Base-by-base conservation (phyloP, 2,888 invertebrate species). In the Furcula furcula region DNA sequence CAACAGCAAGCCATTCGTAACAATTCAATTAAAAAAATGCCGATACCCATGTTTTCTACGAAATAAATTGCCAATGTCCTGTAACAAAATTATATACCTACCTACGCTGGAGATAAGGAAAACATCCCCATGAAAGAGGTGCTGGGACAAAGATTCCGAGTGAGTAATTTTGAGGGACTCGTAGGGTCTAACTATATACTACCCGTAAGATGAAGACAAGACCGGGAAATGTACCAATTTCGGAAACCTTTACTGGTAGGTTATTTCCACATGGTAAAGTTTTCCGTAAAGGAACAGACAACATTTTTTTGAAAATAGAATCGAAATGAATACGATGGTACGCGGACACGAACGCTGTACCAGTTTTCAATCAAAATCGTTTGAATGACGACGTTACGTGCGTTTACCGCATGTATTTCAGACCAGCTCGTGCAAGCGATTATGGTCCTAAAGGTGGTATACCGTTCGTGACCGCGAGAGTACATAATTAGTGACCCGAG, bases 101-200 rank as follows among this genome's bases (percentile, higher is more conserved):
- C 6, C 16, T 16, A 16, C 29, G 41, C 35, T 27, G 30, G 34
- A 50, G 51, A 55, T 54, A 60, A 55, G 46, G 40, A 60, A 49
- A 64, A 56, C 55, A 54, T 59, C 45, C 45, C 36, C 39, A 31
- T 40, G 38, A 49, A 45, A 49, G 36, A 37, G 40, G 40, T 38
- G 40, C 30, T 29, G 38, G 46, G 46, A 54, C 55, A 61, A 67
- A 59, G 45, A 53, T 36, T 46, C 34, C 35, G 47, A 38, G 43
- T 51, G 40, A 61, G 65, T 61, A 65, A 62, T 65, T 66, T 63
- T 63, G 65, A 63, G 53, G 46, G 55, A 44, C 55, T 54, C 55
- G 40, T 25, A 51, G 49, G 58, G 39, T 40, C 46, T n/a, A n/a
- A n/a, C n/a, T 25, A 29, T 46, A 48, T 45, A 48, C 52, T 53